A percentile compares a stretch with the other conserved stretches of the same genome.
These are phyloP conservation scores for Tipula lateralis DNA, from an alignment of 2,888 invertebrate genomes.

Conservation along the genomic window DNA sequence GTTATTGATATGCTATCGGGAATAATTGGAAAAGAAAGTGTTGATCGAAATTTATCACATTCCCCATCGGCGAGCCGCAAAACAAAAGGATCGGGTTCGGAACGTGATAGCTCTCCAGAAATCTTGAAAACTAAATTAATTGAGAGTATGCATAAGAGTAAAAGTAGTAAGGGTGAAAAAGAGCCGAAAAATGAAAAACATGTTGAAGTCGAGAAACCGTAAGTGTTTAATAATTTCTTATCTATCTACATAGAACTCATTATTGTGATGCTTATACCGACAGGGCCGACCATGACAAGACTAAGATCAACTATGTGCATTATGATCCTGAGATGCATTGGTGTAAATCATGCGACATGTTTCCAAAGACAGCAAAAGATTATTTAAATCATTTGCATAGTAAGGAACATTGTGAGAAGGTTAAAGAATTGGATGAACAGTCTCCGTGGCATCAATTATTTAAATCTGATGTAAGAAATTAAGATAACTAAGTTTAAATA, in stretches of 20 bases:
- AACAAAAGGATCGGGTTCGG: background rate
- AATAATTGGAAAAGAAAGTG: slow-evolving; percentile 68
- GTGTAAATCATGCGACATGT: slow-evolving; percentile 81
- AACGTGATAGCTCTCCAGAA: slow-evolving; percentile 45
- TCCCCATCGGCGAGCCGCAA: slow-evolving; percentile 33
- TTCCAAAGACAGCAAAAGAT: slow-evolving; percentile 81
- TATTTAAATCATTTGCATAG: slow-evolving; percentile 79
- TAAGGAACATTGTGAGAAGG: slow-evolving; percentile 60
- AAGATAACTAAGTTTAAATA: background rate
- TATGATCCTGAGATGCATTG: slow-evolving; percentile 88
- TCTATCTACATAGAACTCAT: background rate
- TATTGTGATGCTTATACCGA: background rate
- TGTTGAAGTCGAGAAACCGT: background rate
- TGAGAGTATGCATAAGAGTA: slow-evolving; percentile 45
- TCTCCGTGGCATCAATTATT: slow-evolving; percentile 46
- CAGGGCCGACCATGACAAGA: slow-evolving; percentile 29
- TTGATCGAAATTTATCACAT: slow-evolving; percentile 39
- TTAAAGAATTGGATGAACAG: slow-evolving; percentile 40
- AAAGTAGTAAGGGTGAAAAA: background rate
- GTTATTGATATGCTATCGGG: slow-evolving; percentile 84
- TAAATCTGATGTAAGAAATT: slow-evolving; percentile 41
- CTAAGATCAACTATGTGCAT: slow-evolving; percentile 71
- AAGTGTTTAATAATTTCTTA: background rate
- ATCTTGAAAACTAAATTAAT: slow-evolving; percentile 47
- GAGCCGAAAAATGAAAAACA: background rate